phyloP scores from a whole-genome alignment of 2,113 vertebrate genomes.

The Kryptolebias marmoratus region DNA sequence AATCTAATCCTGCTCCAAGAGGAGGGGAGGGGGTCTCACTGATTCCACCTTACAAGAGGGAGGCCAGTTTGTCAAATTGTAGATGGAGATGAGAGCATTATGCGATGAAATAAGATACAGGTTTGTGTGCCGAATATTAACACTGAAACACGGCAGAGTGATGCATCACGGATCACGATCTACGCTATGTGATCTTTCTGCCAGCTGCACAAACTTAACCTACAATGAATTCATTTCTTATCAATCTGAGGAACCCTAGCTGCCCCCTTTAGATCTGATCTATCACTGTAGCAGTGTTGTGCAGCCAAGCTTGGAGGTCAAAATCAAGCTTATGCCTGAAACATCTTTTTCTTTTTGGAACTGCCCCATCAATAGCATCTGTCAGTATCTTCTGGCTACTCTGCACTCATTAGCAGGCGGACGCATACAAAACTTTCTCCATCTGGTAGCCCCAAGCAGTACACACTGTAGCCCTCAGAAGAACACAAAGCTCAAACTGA shows the following conservation, averaged over 20 bases:
- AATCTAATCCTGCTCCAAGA: conserved; percentile 49
- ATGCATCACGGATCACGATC: conserved; percentile 37
- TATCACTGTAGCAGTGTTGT: background rate
- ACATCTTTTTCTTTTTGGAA: conserved; percentile 27
- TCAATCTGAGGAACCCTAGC: conserved; percentile 10
- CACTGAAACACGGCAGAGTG: conserved; percentile 17
- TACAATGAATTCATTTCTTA: background rate
- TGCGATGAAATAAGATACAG: conserved; percentile 23
- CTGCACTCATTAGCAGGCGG: conserved; percentile 63
- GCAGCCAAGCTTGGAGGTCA: conserved; percentile 3
- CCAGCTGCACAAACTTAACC: conserved; percentile 3
- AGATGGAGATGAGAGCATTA: conserved; percentile 42
- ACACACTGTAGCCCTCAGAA: conserved; percentile 11
- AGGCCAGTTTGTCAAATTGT: conserved; percentile 50
- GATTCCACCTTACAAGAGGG: conserved; percentile 24
- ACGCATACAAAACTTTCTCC: conserved; percentile 45
- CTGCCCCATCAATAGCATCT: conserved; percentile 49
- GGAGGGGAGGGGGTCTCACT: background rate
- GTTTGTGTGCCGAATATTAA: conserved; percentile 36
- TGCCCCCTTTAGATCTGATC: background rate
- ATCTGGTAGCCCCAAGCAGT: conserved; percentile 64
- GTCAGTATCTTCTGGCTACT: conserved; percentile 55
- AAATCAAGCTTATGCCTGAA: conserved; percentile 25
- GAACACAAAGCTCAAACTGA: conserved; percentile 22
- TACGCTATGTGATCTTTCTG: background rate